Evolutionary conservation across 2,113 vertebrate genomes (phyloP).

Genomic region (Calcarius ornatus): DNA sequence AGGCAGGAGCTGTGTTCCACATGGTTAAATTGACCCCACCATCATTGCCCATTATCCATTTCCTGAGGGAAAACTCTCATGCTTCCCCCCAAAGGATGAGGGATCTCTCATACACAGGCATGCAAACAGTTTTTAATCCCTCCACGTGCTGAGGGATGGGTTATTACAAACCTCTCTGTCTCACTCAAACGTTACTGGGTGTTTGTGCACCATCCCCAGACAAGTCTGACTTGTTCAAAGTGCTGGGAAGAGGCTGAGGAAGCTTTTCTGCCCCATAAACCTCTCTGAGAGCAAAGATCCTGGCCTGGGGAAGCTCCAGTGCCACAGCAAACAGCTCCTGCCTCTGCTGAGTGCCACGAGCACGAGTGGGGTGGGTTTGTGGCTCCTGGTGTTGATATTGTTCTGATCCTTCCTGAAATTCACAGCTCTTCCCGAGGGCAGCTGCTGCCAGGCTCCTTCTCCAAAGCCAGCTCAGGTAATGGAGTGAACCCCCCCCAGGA

Average conservation of each 20-base stretch:
- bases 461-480: background rate
- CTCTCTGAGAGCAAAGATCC: background rate
- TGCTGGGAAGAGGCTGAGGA: background rate
- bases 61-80: background rate
- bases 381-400: background rate
- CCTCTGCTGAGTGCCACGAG: background rate
- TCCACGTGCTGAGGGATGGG: background rate
- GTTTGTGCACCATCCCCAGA: background rate
- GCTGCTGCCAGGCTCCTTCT: background rate
- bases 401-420: background rate
- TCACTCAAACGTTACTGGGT: accelerated
- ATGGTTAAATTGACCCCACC: background rate
- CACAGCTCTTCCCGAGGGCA: background rate
- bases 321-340: slow-evolving; percentile 22
- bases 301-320: background rate
- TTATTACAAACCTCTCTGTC: background rate
- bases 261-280: background rate
- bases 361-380: accelerated
- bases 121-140: background rate
- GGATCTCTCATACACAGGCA: background rate
- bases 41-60: background rate
- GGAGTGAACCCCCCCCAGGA: background rate
- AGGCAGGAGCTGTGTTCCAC: background rate
- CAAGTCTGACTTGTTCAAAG: background rate
- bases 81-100: background rate